phyloP scores from a whole-genome alignment of 2,113 vertebrate genomes.

The Dasyornis broadbenti region DNA sequence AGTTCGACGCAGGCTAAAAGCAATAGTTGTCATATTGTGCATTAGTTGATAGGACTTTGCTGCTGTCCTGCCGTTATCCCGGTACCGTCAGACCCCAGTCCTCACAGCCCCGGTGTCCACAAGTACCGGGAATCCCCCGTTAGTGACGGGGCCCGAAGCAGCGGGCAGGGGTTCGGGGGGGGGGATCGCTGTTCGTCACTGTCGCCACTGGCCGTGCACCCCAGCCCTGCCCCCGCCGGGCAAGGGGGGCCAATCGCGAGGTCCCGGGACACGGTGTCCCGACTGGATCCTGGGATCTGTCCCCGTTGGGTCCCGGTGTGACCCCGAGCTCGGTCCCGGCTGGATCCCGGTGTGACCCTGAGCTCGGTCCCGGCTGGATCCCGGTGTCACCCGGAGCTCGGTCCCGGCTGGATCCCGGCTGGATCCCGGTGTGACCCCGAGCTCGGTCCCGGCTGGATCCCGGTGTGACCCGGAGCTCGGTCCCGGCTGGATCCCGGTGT shows the following conservation, averaged over 20 bases:
- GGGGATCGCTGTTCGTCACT: neutral
- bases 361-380: rapidly evolving
- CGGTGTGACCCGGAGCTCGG: neutral
- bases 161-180: neutral
- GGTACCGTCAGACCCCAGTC: rapidly evolving
- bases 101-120: rapidly evolving
- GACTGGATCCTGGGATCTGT: too few species aligned
- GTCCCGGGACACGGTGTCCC: neutral
- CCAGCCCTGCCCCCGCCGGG: neutral
- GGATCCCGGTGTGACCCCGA: too few species aligned
- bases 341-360: neutral
- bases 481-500: too few species aligned
- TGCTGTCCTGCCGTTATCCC: rapidly evolving
- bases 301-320: neutral
- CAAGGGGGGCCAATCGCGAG: too few species aligned
- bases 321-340: rapidly evolving
- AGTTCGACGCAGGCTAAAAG: rapidly evolving
- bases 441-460: too few species aligned
- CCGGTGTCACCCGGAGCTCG: too few species aligned
- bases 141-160: rapidly evolving
- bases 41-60: rapidly evolving
- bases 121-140: rapidly evolving
- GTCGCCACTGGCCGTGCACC: neutral
- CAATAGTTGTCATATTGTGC: too few species aligned
- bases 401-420: too few species aligned